Conservation (phyloP, 2,888 invertebrate genomes). For the Andrena haemorrhoa region DNA sequence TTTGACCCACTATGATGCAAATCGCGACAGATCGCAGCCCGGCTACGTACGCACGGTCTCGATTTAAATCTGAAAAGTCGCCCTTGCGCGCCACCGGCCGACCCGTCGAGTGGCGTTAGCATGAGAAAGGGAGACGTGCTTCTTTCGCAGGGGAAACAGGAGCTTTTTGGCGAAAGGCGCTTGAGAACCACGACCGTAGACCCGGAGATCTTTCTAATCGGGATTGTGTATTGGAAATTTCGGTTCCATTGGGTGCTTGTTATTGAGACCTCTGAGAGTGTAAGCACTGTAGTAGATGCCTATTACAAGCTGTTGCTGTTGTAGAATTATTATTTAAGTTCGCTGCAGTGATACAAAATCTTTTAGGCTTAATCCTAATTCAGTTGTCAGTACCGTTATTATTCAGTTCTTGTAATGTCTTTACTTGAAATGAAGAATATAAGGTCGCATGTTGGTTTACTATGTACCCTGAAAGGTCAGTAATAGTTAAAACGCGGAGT, state of each 20-base stretch:
- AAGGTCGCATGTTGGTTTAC: constrained; percentile 37
- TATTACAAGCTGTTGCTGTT: background rate
- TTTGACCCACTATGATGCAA: constrained; percentile 71
- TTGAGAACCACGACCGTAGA: constrained; percentile 37
- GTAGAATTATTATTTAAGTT: background rate
- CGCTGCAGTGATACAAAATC: too few species aligned
- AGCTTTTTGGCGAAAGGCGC: constrained; percentile 41
- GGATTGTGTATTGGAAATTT: constrained; percentile 7
- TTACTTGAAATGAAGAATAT: constrained; percentile 19
- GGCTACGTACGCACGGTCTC: constrained; percentile 59
- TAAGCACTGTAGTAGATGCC: background rate
- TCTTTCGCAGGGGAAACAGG: constrained; percentile 34
- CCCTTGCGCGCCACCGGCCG: constrained; percentile 55
- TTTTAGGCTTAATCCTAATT: too few species aligned
- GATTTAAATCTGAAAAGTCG: constrained; percentile 75
- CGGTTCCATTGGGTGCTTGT: constrained; percentile 3
- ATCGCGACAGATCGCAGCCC: constrained; percentile 56
- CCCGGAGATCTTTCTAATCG: constrained; percentile 6
- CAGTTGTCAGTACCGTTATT: too few species aligned
- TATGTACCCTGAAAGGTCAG: constrained; percentile 21
- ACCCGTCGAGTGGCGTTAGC: constrained; percentile 63
- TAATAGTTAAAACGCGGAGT: constrained; percentile 23
- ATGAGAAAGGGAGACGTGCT: constrained; percentile 65
- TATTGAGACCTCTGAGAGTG: background rate
- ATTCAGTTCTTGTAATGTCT: too few species aligned